A percentile compares a stretch with the other conserved stretches of the same genome.
Conservation (phyloP, 2,888 invertebrate species). For the Sarcophaga variegata region DNA sequence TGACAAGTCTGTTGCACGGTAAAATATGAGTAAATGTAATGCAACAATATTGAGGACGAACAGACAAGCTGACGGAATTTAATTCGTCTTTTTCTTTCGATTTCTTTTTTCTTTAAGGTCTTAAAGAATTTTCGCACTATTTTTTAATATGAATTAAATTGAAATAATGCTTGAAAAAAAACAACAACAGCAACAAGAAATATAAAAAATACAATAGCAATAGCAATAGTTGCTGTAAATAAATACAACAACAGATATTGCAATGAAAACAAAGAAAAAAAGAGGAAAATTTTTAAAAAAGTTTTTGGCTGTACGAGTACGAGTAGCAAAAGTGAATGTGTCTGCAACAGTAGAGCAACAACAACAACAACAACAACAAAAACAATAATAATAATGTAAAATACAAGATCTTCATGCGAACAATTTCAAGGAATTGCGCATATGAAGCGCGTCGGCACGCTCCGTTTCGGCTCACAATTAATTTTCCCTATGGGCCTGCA, state of each 20-base stretch:
- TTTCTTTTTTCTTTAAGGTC: not conserved
- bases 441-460: conserved; percentile 81
- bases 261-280: conserved; percentile 20
- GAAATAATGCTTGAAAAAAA: conserved; percentile 34
- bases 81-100: not conserved
- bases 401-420: conserved; percentile 76
- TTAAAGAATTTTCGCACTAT: conserved; percentile 59
- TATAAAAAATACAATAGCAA: conserved; percentile 1
- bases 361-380: not conserved
- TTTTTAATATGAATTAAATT: conserved; percentile 67
- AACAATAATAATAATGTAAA: not conserved
- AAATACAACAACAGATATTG: conserved; percentile 7
- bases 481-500: conserved; percentile 73
- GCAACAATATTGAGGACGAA: too few species aligned
- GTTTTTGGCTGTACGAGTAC: not conserved
- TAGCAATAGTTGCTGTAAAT: conserved; percentile 23
- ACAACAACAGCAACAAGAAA: conserved; percentile 20
- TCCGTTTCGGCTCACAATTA: conserved; percentile 81
- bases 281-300: conserved; percentile 3
- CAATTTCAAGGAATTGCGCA: conserved; percentile 81
- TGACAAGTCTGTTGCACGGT: too few species aligned
- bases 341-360: not conserved
- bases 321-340: conserved; percentile 10
- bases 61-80: not conserved
- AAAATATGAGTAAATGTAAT: too few species aligned